Conservation (phyloP, 2,113 vertebrate genomes). For the Notechis scutatus region DNA sequence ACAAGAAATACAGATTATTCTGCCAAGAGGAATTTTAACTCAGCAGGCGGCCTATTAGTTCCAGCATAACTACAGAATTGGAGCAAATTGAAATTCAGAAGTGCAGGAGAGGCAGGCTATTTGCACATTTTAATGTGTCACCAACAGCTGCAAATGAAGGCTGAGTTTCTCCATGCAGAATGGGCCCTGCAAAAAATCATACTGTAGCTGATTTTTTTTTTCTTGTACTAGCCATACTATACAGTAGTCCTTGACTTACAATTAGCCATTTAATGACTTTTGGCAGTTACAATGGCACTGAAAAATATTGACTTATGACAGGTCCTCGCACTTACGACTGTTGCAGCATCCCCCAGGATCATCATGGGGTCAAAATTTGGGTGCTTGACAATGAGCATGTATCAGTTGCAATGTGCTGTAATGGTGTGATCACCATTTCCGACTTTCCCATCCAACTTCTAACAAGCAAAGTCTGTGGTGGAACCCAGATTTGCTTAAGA, state of each 20-base stretch:
- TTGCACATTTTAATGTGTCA: neutral
- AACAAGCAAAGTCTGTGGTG: too few species aligned
- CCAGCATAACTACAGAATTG: neutral
- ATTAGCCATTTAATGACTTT: too few species aligned
- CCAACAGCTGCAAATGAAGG: neutral
- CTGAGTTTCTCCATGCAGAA: neutral
- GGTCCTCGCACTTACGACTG: too few species aligned
- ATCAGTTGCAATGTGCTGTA: too few species aligned
- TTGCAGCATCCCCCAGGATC: too few species aligned
- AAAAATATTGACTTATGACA: too few species aligned
- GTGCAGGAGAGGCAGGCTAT: neutral
- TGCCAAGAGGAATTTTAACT: neutral
- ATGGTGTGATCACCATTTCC: too few species aligned
- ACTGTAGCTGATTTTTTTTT: neutral
- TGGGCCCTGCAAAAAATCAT: neutral
- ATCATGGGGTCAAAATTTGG: too few species aligned
- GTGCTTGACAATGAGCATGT: too few species aligned
- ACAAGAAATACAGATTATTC: neutral
- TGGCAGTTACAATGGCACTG: too few species aligned
- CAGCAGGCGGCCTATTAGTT: neutral
- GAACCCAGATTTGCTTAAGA: too few species aligned
- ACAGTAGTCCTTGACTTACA: neutral
- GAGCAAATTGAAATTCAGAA: neutral
- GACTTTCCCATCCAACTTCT: too few species aligned
- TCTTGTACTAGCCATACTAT: neutral